phyloP scores from a whole-genome alignment of 2,888 invertebrate genomes.

The Ethmia dodecea region DNA sequence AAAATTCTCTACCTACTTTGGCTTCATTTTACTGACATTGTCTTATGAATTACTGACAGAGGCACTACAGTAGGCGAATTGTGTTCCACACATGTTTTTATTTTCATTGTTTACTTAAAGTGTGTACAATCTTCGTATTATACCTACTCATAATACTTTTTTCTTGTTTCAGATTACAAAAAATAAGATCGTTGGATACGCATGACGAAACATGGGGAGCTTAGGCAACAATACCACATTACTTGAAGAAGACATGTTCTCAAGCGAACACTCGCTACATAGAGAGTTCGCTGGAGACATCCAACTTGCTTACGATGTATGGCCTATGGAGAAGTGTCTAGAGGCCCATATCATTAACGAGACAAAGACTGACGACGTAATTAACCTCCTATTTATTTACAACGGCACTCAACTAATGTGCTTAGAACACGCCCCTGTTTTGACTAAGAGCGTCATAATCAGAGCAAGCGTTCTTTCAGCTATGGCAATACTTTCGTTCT shows the following conservation, averaged over 20 bases:
- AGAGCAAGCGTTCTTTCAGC: constrained; percentile 82
- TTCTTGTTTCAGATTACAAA: constrained; percentile 48
- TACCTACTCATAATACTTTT: too few relatives aligned
- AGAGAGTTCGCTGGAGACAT: constrained; percentile 37
- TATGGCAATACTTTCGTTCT: constrained; percentile 84
- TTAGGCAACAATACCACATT: constrained; percentile 68
- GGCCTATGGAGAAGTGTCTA: constrained; percentile 58
- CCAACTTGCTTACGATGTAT: constrained; percentile 29
- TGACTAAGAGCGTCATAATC: constrained; percentile 80
- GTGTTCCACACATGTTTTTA: too few relatives aligned
- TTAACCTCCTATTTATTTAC: constrained; percentile 31
- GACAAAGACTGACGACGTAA: constrained; percentile 35
- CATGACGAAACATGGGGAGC: constrained; percentile 69
- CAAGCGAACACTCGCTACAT: constrained; percentile 36
- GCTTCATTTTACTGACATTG: too few relatives aligned
- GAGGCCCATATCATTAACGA: constrained; percentile 40
- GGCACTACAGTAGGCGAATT: too few relatives aligned
- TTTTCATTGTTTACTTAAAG: too few relatives aligned
- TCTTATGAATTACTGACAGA: too few relatives aligned
- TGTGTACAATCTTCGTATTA: too few relatives aligned
- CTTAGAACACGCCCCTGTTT: constrained; percentile 82
- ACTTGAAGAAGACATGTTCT: constrained; percentile 45
- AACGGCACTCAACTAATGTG: constrained; percentile 60
- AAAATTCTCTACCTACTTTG: too few relatives aligned
- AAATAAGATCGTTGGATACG: constrained; percentile 31